Base-by-base conservation (phyloP, 2,888 invertebrate genomes). In the Agrochola macilenta region DNA sequence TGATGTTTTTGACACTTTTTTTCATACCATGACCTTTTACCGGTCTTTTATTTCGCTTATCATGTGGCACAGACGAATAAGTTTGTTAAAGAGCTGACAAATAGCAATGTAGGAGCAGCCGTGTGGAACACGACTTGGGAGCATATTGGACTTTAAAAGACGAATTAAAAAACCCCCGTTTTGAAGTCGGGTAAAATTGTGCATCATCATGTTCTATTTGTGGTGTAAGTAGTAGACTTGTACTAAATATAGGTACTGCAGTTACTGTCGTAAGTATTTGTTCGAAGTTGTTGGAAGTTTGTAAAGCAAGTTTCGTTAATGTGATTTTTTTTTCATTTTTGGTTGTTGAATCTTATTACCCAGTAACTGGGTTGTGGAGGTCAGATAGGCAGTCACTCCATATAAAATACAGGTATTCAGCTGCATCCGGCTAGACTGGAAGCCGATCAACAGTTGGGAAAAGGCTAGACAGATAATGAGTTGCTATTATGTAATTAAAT, bases 1-100 rank as follows among this genome's bases (percentile, higher is more conserved):
- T 93, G 93, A 93, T 94, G 93, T 92, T 90, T 86, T 91, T 93
- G 94, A 93, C 94, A 93, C 91, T 93, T 93, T 93, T 92, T 92
- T 91, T 90, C 90, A 90, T 89, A 89, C 86, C 88, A 84, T 92
- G 92, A 93, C 93, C 92, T 93, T 93, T 93, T 89, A 88, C 91
- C 79, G 88, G 89, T 91, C 91, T 90, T 93, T 94, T 93, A 95
- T 94, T 93, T 91, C 90, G 90, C 92, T 94, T 94, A 94, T 94
- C 94, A 86, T 80, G 83, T 92, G 92, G 91, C 92, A 92, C 90
- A 91, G 92, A 89, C 91, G 92, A 93, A 93, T 94, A 93, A 91
- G 91, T 93, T 91, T 91, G 89, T 89, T 88, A 91, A 84, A 87
- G 88, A 90, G 86, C 89, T 94, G 93, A 94, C 93, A 94, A 94